These are phyloP conservation scores for Tichodroma muraria DNA, from an alignment of 2,113 vertebrate genomes.

Conservation along the genomic window DNA sequence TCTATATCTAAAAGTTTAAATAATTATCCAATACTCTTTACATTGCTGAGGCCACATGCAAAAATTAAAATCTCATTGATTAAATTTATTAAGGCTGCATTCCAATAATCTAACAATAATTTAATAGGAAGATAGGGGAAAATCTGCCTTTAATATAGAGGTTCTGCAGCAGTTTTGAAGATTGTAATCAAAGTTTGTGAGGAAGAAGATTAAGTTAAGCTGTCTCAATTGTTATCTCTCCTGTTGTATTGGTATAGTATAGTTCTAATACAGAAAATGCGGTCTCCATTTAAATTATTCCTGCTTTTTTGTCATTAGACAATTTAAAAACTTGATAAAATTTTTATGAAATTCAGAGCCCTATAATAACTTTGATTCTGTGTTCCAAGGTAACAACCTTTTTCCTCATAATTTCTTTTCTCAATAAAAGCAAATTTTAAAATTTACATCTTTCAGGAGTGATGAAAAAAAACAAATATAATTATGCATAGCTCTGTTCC, in stretches of 20 bases:
- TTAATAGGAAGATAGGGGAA: background rate
- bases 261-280: slow-evolving; percentile 18
- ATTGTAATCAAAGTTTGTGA: slow-evolving; percentile 13
- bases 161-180: slow-evolving; percentile 39
- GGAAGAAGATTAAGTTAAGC: slow-evolving; percentile 30
- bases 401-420: background rate
- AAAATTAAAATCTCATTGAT: slow-evolving; percentile 15
- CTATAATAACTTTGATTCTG: slow-evolving; percentile 41
- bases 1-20: background rate
- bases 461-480: slow-evolving; percentile 54
- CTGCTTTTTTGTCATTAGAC: slow-evolving; percentile 66
- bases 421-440: slow-evolving; percentile 64
- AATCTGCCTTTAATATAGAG: background rate
- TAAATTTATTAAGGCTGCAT: background rate
- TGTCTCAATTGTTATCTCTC: slow-evolving; percentile 32
- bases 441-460: slow-evolving; percentile 60
- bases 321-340: slow-evolving; percentile 68
- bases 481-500: slow-evolving; percentile 16
- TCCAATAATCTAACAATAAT: background rate
- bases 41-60: background rate
- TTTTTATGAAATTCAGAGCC: slow-evolving; percentile 66
- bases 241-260: background rate
- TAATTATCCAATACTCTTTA: background rate
- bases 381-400: slow-evolving; percentile 7
- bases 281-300: slow-evolving; percentile 61